Base-by-base conservation (phyloP, 2,888 invertebrate species). In the Theristus sp. region DNA sequence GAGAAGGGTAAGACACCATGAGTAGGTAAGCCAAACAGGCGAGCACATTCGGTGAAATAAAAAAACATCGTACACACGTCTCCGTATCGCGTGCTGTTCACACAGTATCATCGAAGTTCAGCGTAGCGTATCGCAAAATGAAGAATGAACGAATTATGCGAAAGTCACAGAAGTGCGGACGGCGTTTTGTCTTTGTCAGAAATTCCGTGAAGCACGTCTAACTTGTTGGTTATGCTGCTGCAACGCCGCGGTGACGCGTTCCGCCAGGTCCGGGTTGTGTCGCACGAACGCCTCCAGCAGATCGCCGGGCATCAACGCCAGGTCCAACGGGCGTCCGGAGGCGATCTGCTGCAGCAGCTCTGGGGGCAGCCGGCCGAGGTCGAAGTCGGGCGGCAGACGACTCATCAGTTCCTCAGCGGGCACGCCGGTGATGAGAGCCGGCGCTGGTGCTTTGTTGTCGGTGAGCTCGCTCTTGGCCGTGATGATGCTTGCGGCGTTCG, bases 321-420 rank as follows among this genome's bases (percentile, higher is more conserved):
- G 24, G 27, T 54, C 28, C 27, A 54, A 54, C 13, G 54, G 54
- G 2, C 24, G 26, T 17, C 54, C 54, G 2, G 54, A 13, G 27
- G 54, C 54, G 27, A 54, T 54, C 28, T 54, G 58, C n/a, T 28
- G 28, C 52, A 58, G 52, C 27, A 58, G 6, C n/a, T 26, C 49
- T 3, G 49, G 28, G 20, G 58, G 58, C 52, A 58, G 30, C 6
- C 29, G 10, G n/a, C 29, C 28, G 46, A 58, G 52, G 26, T 58
- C 58, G 58, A 58, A 58, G 52, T 52, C 25, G 52, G 58, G 24
- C 6, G 58, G 58, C 28, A 58, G 52, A 2, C 49, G 52, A 29
- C 24, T 49, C 26, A 58, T 24, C 58, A 58, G 25, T 52, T 58
- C 58, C 22, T 10, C 30, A 17, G 29, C 10, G 2, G 29, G n/a